These are phyloP conservation scores for Hapalemur alaotrensis DNA, from an alignment of 2,797 vertebrate genomes.

Conservation along the genomic window DNA sequence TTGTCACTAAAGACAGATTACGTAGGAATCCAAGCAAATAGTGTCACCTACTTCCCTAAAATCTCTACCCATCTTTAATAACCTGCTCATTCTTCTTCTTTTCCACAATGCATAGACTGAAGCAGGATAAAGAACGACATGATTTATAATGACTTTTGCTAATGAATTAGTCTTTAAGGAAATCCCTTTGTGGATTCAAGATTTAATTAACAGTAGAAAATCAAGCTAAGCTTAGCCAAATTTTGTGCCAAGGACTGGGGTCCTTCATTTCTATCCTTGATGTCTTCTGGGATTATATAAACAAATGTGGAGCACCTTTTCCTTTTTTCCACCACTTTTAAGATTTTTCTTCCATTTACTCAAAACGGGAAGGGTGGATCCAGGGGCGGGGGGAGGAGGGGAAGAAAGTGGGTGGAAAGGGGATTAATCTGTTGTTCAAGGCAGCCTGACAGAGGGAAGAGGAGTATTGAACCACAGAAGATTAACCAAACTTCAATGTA, in stretches of 20 bases:
- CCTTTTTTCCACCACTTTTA: conserved; percentile 17
- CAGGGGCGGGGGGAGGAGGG: conserved; percentile 55
- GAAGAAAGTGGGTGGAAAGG: conserved; percentile 58
- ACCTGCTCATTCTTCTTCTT: background rate
- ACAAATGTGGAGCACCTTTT: background rate
- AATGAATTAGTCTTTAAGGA: conserved; percentile 79
- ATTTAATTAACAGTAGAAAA: conserved; percentile 78
- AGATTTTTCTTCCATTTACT: conserved; percentile 75
- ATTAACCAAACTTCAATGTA: conserved; percentile 88
- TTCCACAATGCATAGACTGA: conserved; percentile 15
- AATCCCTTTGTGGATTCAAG: conserved; percentile 65
- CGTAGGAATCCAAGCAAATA: conserved; percentile 11
- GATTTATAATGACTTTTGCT: conserved; percentile 68
- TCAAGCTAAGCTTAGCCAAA: conserved; percentile 46
- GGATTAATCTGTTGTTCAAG: conserved; percentile 87
- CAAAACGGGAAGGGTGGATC: conserved; percentile 64
- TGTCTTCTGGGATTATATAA: conserved; percentile 64
- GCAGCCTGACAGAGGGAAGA: conserved; percentile 84
- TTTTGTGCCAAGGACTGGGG: conserved; percentile 64
- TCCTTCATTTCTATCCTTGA: conserved; percentile 59
- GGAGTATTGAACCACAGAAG: conserved; percentile 88
- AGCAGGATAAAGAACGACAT: conserved; percentile 52
- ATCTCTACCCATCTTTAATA: background rate
- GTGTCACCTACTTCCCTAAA: background rate
- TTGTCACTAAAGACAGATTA: conserved; percentile 55